Evolutionary conservation across 53 echinoderm and acorn worm genomes (phyloP).

Genomic region (Paracentrotus lividus): DNA sequence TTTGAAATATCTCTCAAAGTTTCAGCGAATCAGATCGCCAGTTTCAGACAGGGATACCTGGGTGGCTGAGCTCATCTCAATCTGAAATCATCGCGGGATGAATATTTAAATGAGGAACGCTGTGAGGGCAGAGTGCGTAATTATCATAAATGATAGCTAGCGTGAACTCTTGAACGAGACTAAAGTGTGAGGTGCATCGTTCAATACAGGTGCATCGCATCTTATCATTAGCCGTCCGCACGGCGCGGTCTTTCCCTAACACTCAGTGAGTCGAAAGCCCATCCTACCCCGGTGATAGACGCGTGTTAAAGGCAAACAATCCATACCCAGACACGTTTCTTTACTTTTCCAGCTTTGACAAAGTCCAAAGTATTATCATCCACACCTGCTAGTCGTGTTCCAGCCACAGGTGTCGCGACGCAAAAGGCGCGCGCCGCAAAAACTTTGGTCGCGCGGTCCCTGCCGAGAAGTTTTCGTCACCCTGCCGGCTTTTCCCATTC

Average conservation of each 20-base stretch:
- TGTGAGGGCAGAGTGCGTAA: constrained; percentile 49
- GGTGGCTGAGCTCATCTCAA: background rate
- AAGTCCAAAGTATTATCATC: constrained; percentile 74
- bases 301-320: constrained; percentile 71
- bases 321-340: constrained; percentile 65
- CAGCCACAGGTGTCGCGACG: constrained; percentile 70
- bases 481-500: constrained; percentile 40
- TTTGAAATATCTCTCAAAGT: constrained; percentile 1
- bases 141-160: constrained; percentile 39
- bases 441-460: background rate
- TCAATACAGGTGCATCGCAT: constrained; percentile 51
- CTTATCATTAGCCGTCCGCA: constrained; percentile 61
- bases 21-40: constrained; percentile 25
- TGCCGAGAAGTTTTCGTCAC: constrained; percentile 71
- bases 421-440: constrained; percentile 72
- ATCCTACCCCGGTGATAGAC: constrained; percentile 66
- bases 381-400: constrained; percentile 64
- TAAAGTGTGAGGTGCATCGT: constrained; percentile 44
- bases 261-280: background rate
- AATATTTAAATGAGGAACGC: constrained; percentile 61
- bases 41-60: background rate
- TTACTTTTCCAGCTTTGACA: constrained; percentile 75
- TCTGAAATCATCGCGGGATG: background rate
- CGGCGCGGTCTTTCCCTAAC: constrained; percentile 45
- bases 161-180: constrained; percentile 53